Percentiles rank a stretch among this genome's conserved stretches.
Conservation (phyloP, 30 jellyfish, hydroid and myxozoan species). For the Sanderia malayensis region DNA sequence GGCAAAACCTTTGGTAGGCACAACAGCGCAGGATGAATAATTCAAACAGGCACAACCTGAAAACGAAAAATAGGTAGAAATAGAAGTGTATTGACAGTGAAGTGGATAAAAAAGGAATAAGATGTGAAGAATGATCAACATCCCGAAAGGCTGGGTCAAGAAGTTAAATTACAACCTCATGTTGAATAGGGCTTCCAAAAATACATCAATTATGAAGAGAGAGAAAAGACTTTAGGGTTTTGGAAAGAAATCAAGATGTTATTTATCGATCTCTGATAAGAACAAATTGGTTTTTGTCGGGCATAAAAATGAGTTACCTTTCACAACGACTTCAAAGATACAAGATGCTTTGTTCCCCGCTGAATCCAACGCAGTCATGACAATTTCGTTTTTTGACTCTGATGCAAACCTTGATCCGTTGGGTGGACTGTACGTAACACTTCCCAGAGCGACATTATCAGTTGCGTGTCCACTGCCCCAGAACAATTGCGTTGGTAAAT, state of each 20-base stretch:
- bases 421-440: slow-evolving; percentile 66
- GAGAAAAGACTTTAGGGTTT: too few relatives aligned
- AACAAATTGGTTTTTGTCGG: too few relatives aligned
- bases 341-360: slow-evolving; percentile 79
- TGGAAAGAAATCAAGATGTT: too few relatives aligned
- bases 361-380: slow-evolving; percentile 63
- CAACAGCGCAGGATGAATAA: slow-evolving; percentile 54
- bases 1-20: slow-evolving; percentile 74
- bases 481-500: slow-evolving; percentile 35
- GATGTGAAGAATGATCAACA: too few relatives aligned
- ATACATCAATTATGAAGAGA: too few relatives aligned
- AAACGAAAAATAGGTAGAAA: background rate
- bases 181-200: too few relatives aligned
- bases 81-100: too few relatives aligned
- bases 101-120: too few relatives aligned
- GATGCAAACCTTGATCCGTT: slow-evolving; percentile 80
- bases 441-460: slow-evolving; percentile 68
- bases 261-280: too few relatives aligned
- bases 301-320: too few relatives aligned
- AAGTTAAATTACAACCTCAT: too few relatives aligned
- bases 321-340: slow-evolving; percentile 72
- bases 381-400: slow-evolving; percentile 61
- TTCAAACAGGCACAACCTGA: slow-evolving; percentile 90
- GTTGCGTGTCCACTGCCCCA: slow-evolving; percentile 65
- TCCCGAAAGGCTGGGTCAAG: too few relatives aligned